Evolutionary conservation across 2,888 invertebrate genomes (phyloP).

Genomic region (Anoncus sp.): DNA sequence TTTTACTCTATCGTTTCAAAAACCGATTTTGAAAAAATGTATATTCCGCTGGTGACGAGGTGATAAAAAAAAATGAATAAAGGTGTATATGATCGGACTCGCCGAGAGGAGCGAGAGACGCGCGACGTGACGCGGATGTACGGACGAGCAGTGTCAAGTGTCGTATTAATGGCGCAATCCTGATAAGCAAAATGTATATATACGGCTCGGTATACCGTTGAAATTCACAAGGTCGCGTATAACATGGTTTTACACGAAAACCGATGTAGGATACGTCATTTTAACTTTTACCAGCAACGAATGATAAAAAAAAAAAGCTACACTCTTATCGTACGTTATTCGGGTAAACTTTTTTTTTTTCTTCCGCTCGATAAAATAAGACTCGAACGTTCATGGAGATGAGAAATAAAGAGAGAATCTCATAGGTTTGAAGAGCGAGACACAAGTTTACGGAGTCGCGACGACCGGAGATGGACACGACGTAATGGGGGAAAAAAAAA

Average conservation of each 20-base stretch:
- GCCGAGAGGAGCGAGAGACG: not conserved
- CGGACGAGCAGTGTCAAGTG: constrained; percentile 47
- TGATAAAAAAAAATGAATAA: not conserved
- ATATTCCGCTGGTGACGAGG: not conserved
- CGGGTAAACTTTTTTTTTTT: no score
- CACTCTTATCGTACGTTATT: no score
- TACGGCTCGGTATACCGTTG: not conserved
- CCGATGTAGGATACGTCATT: not conserved
- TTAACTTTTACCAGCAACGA: not conserved
- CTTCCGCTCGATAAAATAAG: not conserved
- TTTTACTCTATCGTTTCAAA: not conserved
- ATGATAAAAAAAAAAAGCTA: not conserved
- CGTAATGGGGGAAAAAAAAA: not conserved
- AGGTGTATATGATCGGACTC: not conserved
- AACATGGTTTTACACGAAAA: not conserved
- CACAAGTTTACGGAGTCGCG: constrained; percentile 35
- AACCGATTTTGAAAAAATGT: not conserved
- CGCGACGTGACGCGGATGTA: constrained; percentile 26
- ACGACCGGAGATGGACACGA: constrained; percentile 22
- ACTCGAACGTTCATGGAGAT: not conserved
- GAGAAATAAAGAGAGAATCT: not conserved
- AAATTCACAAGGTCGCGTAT: not conserved
- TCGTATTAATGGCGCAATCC: constrained; percentile 36
- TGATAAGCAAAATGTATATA: constrained; percentile 31
- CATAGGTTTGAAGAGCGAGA: not conserved